Evolutionary conservation across 2,888 invertebrate species (phyloP), one percentile per base, ranked within the genome.

Genomic region (Dione juno): DNA sequence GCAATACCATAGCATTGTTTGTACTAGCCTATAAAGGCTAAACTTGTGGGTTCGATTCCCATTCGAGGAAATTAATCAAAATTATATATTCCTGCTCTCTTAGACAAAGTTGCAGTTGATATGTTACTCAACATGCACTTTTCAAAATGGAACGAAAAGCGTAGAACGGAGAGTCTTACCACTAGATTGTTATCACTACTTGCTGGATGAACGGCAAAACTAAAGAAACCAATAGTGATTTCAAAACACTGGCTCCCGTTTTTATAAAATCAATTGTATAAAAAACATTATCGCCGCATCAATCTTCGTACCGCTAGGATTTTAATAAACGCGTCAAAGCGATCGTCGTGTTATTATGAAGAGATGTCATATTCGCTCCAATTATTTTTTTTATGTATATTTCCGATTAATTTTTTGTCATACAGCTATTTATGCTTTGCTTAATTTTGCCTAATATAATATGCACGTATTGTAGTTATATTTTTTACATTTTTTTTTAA

Each of bases 351-450:
- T 61, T 35, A 45, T 61, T 61, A 61, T 28, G 14, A 43, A n/a
- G 57, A 57, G 10, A 61, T 45, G 45, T 61, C 61, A 61, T n/a
- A 61, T 43, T 11, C 61, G 45, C 61, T 61, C 7, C 37, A 28
- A 45, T 43, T 45, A 54, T n/a, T n/a, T 3, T 37, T 37, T 54
- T 28, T 28, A 45, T 45, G n/a, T 45, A 45, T 45, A n/a, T 6
- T 45, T 45, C 45, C 14, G 8, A 48, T 48, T 48, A 16, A 8
- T 16, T 16, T 48, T 48, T 48, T 48, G 16, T 16, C 16, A 16
- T 3, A 3, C n/a, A 48, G 9, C n/a, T 45, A 54, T 52, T 13
- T 52, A 52, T 52, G 3, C 9, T 9, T 1, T 48, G 48, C 8
- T 48, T 2, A 2, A 45, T n/a, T 45, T 35, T 35, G n/a, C 28